Conservation (phyloP, 2,888 invertebrate genomes). For the Perizoma affinitatum region DNA sequence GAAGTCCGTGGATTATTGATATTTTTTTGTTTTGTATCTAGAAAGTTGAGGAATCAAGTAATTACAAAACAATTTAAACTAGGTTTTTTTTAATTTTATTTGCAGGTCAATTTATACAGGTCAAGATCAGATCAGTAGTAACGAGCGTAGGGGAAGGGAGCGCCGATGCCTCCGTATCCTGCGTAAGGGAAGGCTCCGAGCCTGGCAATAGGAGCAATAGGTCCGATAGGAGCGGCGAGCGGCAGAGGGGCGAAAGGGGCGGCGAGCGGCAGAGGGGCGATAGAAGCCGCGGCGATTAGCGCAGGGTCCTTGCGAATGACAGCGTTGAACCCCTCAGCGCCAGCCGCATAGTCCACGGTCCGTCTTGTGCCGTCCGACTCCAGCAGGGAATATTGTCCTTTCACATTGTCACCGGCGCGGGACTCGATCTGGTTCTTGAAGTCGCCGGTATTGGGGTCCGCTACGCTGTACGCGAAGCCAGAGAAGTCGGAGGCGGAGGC, state of each 20-base stretch:
- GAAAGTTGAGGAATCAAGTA: no score
- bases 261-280: slow-evolving; percentile 38
- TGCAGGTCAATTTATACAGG: slow-evolving; percentile 25
- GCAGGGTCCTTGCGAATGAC: slow-evolving; percentile 77
- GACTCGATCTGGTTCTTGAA: slow-evolving; percentile 73
- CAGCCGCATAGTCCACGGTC: slow-evolving; percentile 81
- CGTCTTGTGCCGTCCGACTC: slow-evolving; percentile 81
- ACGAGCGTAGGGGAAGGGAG: slow-evolving; percentile 42
- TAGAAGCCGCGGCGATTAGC: slow-evolving; percentile 49
- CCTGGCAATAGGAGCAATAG: slow-evolving; percentile 23
- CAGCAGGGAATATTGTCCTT: slow-evolving; percentile 63
- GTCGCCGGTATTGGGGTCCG: slow-evolving; percentile 80
- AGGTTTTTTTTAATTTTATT: slow-evolving; percentile 24
- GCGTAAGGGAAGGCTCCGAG: slow-evolving; percentile 39
- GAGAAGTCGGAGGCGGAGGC: slow-evolving; percentile 57
- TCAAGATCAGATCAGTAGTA: slow-evolving; percentile 39
- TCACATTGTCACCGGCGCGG: slow-evolving; percentile 50
- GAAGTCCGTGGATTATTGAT: no score
- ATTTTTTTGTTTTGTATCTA: no score
- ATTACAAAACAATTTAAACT: no score
- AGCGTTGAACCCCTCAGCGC: slow-evolving; percentile 80
- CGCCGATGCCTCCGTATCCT: slow-evolving; percentile 19
- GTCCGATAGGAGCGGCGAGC: slow-evolving; percentile 28
- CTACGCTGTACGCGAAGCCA: slow-evolving; percentile 78
- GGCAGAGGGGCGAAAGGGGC: slow-evolving; percentile 19